phyloP scores from a whole-genome alignment of 2,113 vertebrate genomes.

The Antennarius striatus region DNA sequence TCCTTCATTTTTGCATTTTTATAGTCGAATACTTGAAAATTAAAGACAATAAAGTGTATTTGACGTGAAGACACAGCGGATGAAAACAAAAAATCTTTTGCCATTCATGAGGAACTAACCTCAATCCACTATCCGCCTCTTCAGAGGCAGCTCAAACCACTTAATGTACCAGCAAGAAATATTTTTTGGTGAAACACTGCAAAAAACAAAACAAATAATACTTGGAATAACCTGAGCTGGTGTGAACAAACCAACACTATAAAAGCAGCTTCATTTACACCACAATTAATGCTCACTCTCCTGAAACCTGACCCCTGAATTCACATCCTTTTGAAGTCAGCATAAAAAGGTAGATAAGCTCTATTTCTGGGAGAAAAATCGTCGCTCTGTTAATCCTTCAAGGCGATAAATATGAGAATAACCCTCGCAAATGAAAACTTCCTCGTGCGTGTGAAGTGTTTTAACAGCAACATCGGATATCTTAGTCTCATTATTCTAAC shows the following conservation, averaged over 20 bases:
- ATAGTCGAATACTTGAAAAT: too few relatives aligned
- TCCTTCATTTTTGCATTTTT: too few relatives aligned
- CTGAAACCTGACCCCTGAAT: slow-evolving; percentile 8
- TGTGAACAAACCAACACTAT: too few relatives aligned
- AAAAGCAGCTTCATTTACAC: not conserved
- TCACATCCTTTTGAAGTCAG: slow-evolving; percentile 12
- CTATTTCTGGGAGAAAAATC: slow-evolving; percentile 10
- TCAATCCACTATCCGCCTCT: too few relatives aligned
- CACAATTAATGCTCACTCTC: not conserved
- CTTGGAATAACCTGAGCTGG: too few relatives aligned
- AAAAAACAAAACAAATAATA: too few relatives aligned
- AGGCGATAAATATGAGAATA: slow-evolving; percentile 31
- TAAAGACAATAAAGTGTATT: too few relatives aligned
- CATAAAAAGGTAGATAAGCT: slow-evolving; percentile 20
- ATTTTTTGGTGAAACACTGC: too few relatives aligned
- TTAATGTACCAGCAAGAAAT: not conserved
- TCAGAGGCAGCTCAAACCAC: slow-evolving; percentile 9
- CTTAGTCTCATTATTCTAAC: slow-evolving; percentile 14
- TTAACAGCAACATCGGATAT: slow-evolving; percentile 15
- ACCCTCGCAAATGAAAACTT: slow-evolving; percentile 20
- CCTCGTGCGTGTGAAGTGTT: not conserved
- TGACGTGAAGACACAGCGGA: too few relatives aligned
- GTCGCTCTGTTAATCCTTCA: not conserved
- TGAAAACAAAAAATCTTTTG: too few relatives aligned
- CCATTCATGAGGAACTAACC: too few relatives aligned